Base-by-base conservation (phyloP, 2,888 invertebrate species). In the Acheta domesticus region DNA sequence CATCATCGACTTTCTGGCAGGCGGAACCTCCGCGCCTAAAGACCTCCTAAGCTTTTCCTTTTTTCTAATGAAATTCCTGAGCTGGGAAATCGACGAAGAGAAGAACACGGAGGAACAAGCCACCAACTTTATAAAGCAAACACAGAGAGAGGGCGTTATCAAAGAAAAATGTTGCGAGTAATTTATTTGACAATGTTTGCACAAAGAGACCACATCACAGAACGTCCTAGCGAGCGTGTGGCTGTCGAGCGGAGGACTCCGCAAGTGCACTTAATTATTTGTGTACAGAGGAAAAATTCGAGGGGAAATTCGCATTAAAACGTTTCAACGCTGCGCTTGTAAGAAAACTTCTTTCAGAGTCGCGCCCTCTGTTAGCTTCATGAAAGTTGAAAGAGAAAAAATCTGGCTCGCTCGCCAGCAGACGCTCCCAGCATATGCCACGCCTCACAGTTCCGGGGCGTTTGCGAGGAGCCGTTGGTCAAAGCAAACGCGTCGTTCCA, bases 281-380 rank as follows among this genome's bases (percentile, higher is more conserved):
- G 62, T 62, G 62, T 62, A 19, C 62, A 11, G 62, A 62, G 16
- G 62, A 62, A n/a, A 62, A 62, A 62, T 62, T 62, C n/a, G 62
- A 62, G n/a, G 62, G 62, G 62, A 62, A 62, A 62, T 62, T 62
- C 62, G n/a, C 62, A 62, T 62, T 62, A 19, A 62, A 62, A 62
- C 62, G 62, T 62, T 62, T 14, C 62, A 62, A 62, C 62, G 62
- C 62, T 62, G n/a, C 36, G n/a, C 62, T 19, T 62, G n/a, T 62
- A 62, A 62, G n/a, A 62, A n/a, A 62, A 62, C n/a, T 62, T 62
- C 62, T 62, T 62, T 62, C 62, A 62, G n/a, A 62, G 62, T 62
- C 16, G n/a, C n/a, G 62, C n/a, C 14, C 62, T 62, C 8, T 36
- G 36, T 36, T 36, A 36, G 36, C 36, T 36, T 36, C 36, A 36